A percentile compares a stretch with the other conserved stretches of the same genome.
These are phyloP conservation scores for Hyperopisus bebe DNA, from an alignment of 2,113 vertebrate species.

Conservation along the genomic window DNA sequence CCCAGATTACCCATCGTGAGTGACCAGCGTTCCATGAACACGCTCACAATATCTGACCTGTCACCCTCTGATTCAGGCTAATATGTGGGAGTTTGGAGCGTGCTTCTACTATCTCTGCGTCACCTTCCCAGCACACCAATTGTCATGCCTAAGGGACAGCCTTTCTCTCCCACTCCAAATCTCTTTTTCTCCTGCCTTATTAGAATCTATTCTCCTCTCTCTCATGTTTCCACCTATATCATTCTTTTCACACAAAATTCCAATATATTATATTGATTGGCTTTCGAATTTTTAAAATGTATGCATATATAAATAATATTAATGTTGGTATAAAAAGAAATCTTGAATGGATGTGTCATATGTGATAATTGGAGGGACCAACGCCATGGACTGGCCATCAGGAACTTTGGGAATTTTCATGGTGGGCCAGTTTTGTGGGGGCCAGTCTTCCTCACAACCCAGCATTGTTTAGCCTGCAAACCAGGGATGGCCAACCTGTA, in stretches of 20 bases:
- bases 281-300: not conserved
- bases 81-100: not conserved
- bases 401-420: not conserved
- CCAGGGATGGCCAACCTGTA: not conserved
- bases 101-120: not conserved
- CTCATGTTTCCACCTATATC: no score
- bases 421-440: not conserved
- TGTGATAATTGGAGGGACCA: not conserved
- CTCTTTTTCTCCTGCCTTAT: not conserved
- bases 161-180: not conserved
- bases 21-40: constrained; percentile 14
- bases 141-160: not conserved
- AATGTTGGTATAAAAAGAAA: not conserved
- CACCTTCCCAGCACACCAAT: not conserved
- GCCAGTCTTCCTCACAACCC: not conserved
- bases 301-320: not conserved
- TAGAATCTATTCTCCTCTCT: not conserved
- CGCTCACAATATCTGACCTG: not conserved
- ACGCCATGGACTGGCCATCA: not conserved
- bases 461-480: not conserved
- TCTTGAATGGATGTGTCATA: not conserved
- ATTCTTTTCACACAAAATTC: not conserved
- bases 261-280: not conserved
- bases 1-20: constrained; percentile 90
- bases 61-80: not conserved